These are phyloP conservation scores for Ptyas mucosa DNA, from an alignment of 2,113 vertebrate species.

Conservation along the genomic window DNA sequence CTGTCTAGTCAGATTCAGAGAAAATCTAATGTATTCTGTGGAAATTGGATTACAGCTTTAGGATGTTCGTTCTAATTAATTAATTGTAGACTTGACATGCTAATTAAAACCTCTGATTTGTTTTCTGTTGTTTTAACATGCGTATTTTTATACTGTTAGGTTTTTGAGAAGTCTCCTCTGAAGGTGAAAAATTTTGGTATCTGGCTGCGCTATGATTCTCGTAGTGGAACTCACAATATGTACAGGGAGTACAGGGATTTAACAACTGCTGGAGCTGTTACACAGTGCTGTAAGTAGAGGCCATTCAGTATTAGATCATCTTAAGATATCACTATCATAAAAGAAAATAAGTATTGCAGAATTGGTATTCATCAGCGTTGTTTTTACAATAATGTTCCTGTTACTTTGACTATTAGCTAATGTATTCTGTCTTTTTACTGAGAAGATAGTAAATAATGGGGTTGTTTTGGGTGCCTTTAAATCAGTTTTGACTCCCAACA, in stretches of 20 bases:
- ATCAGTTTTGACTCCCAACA: not conserved
- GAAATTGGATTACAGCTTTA: not conserved
- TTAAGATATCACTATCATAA: not conserved
- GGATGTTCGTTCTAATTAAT: not conserved
- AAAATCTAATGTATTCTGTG: not conserved
- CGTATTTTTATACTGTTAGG: conserved; percentile 66
- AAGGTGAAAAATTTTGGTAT: conserved; percentile 97
- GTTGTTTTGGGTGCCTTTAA: not conserved
- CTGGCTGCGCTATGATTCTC: conserved; percentile 97
- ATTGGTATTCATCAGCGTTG: not conserved
- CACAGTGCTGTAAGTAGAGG: conserved; percentile 91
- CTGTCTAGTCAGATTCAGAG: not conserved
- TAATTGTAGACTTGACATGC: not conserved
- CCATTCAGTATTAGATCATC: not conserved
- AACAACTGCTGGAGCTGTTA: conserved; percentile 93
- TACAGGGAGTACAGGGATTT: conserved; percentile 97
- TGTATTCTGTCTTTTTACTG: not conserved
- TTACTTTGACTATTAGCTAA: not conserved
- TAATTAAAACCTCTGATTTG: not conserved
- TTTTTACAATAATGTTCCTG: not conserved
- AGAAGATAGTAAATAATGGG: not conserved
- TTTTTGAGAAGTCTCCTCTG: conserved; percentile 90
- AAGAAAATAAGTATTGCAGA: not conserved
- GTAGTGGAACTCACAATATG: conserved; percentile 98
- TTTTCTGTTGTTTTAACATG: not conserved